Percentiles rank a stretch among this genome's conserved stretches.
These are phyloP conservation scores for Takifugu ocellatus DNA, from an alignment of 2,797 vertebrate genomes.

Conservation along the genomic window DNA sequence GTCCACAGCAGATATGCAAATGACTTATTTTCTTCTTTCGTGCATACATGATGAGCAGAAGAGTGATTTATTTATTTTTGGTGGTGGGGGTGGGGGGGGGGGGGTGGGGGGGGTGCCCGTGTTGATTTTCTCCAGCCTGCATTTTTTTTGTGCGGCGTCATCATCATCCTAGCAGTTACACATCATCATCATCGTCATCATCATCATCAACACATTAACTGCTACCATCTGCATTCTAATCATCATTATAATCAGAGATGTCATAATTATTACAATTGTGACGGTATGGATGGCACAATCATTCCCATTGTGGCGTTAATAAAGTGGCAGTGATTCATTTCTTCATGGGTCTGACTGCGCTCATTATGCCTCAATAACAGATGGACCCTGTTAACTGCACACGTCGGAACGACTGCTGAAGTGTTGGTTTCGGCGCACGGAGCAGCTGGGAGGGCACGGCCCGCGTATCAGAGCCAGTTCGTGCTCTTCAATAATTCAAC, in stretches of 20 bases:
- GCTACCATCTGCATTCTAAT: conserved; percentile 59
- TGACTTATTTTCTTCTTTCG: conserved; percentile 24
- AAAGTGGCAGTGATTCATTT: conserved; percentile 69
- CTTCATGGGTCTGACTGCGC: conserved; percentile 50
- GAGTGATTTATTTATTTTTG: conserved; percentile 20
- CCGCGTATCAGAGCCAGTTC: conserved; percentile 61
- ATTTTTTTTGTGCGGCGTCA: conserved; percentile 42
- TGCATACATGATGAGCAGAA: conserved; percentile 57
- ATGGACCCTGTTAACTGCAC: conserved; percentile 72
- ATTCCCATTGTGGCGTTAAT: conserved; percentile 57
- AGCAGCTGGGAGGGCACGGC: conserved; percentile 72
- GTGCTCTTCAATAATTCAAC: conserved; percentile 76
- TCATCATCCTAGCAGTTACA: conserved; percentile 46
- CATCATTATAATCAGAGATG: conserved; percentile 70
- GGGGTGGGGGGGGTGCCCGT: conserved; percentile 4
- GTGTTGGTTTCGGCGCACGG: conserved; percentile 62
- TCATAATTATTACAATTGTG: conserved; percentile 64
- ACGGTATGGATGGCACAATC: conserved; percentile 49
- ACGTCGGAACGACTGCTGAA: conserved; percentile 68
- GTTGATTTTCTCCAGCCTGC: conserved; percentile 38
- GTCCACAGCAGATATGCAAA: conserved; percentile 54
- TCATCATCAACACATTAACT: conserved; percentile 33
- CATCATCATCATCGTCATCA: conserved; percentile 49
- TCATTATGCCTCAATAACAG: conserved; percentile 71
- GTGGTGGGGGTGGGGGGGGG: too few species aligned